A percentile compares a stretch with the other conserved stretches of the same genome.
Conservation (phyloP, 2,888 invertebrate genomes). For the Cetonia aurata region DNA sequence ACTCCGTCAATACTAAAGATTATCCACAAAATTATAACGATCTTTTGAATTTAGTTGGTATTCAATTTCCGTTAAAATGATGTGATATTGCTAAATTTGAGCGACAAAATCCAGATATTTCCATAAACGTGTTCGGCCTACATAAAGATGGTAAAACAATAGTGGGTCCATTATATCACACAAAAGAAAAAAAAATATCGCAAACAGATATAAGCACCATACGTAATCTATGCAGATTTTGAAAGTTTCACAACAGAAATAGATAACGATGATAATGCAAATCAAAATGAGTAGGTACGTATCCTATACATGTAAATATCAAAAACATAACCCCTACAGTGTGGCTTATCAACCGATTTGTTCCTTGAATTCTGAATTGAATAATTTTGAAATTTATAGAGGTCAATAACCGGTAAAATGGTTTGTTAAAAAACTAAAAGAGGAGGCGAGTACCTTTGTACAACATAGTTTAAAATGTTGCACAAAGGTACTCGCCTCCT, state of each 20-base stretch:
- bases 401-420: constrained; percentile 25
- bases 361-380: constrained; percentile 3
- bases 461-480: neutral
- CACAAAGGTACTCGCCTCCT: constrained; percentile 6
- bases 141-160: constrained; percentile 13
- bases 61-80: constrained; percentile 32
- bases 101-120: constrained; percentile 17
- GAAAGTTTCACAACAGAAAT: constrained; percentile 30
- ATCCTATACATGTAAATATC: constrained; percentile 13
- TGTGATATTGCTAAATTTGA: constrained; percentile 33
- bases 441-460: constrained; percentile 3
- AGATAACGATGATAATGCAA: neutral
- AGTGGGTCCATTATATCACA: constrained; percentile 18
- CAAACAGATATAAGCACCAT: constrained; percentile 21
- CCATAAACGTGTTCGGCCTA: constrained; percentile 20
- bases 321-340: constrained; percentile 28
- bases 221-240: constrained; percentile 35
- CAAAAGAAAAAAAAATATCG: constrained; percentile 3
- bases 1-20: constrained; percentile 4
- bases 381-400: constrained; percentile 17
- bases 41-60: constrained; percentile 7
- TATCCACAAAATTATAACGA: constrained; percentile 26
- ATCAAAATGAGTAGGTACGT: no score
- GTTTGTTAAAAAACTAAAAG: no score
- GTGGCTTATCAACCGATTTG: constrained; percentile 22